These are phyloP conservation scores for Alethe diademata DNA, from an alignment of 2,113 vertebrate species.

Conservation along the genomic window DNA sequence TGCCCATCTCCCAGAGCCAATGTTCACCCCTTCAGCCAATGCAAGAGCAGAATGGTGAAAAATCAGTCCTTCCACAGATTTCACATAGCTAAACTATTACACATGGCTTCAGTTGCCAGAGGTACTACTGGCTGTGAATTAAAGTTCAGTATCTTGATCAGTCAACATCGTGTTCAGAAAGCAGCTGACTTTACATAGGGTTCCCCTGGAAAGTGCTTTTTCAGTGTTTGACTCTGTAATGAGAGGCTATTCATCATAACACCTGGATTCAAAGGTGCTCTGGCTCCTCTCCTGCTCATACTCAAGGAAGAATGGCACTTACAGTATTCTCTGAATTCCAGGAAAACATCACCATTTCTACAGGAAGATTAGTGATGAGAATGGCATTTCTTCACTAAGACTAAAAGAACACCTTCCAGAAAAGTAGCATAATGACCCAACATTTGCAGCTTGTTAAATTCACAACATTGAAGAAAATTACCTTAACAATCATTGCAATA, in stretches of 20 bases:
- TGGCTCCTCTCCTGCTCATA: not conserved
- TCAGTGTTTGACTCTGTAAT: not conserved
- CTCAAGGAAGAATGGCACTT: not conserved
- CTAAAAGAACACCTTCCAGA: conserved; percentile 26
- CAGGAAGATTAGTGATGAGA: conserved; percentile 1
- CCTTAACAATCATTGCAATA: not conserved
- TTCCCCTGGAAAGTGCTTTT: not conserved
- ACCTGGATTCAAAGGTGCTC: not conserved
- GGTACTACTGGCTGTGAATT: not conserved
- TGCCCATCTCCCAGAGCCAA: not conserved
- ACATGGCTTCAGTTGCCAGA: not conserved
- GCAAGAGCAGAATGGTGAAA: not conserved
- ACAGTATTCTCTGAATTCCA: not conserved
- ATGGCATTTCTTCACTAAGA: not conserved
- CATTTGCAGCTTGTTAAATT: not conserved
- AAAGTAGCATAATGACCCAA: not conserved
- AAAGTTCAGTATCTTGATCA: not conserved
- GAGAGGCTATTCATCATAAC: not conserved
- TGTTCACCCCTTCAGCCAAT: not conserved
- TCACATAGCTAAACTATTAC: not conserved
- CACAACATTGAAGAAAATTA: not conserved
- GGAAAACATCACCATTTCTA: not conserved
- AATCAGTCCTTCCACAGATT: not conserved
- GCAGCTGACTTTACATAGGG: not conserved
- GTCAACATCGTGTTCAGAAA: not conserved